Conservation (phyloP, 2,113 vertebrate species). For the Empidonax traillii region DNA sequence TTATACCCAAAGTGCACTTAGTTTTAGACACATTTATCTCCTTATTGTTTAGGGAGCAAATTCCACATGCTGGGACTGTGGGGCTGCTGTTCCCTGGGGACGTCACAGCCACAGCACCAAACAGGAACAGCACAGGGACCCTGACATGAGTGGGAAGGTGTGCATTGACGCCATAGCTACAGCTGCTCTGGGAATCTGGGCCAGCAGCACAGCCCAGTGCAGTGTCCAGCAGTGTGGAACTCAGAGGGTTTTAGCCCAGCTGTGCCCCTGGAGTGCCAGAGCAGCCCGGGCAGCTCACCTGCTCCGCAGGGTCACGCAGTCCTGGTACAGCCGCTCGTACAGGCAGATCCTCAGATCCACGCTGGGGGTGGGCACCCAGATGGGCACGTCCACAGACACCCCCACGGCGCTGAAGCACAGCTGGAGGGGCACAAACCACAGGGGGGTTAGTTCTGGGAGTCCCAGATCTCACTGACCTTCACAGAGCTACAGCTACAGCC, state of each 20-base stretch:
- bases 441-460: neutral
- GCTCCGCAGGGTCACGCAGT: slow-evolving; percentile 77
- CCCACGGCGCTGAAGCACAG: slow-evolving; percentile 72
- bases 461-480: neutral
- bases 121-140: neutral
- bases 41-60: neutral
- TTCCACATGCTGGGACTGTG: neutral
- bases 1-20: neutral
- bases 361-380: slow-evolving; percentile 80
- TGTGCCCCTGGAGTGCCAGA: neutral
- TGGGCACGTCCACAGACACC: slow-evolving; percentile 73
- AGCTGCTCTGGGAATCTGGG: neutral
- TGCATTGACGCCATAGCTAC: neutral
- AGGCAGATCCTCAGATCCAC: slow-evolving; percentile 90
- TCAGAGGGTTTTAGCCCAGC: neutral
- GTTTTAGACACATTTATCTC: neutral
- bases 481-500: neutral
- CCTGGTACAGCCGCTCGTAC: slow-evolving; percentile 87
- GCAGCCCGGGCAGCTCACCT: slow-evolving; percentile 69
- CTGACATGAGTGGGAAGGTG: neutral
- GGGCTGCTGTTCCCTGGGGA: neutral
- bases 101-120: neutral
- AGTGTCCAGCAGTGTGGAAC: neutral
- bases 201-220: neutral
- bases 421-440: neutral